These are phyloP conservation scores for Galbula dea DNA, from an alignment of 2,113 vertebrate species.

Conservation along the genomic window DNA sequence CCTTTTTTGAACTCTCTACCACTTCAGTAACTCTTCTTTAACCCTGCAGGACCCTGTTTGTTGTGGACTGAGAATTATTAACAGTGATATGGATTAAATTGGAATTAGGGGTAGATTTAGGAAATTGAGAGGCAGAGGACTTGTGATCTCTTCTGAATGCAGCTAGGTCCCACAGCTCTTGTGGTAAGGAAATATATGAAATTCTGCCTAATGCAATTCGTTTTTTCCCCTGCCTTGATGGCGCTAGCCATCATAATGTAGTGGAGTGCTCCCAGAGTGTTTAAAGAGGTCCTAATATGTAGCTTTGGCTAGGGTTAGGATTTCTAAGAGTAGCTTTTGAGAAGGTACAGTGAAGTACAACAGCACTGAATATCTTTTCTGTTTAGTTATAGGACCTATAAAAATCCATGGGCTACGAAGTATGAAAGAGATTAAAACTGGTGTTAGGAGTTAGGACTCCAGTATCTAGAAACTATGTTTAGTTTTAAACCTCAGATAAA, in stretches of 20 bases:
- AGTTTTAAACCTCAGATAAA: not conserved
- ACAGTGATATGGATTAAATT: not conserved
- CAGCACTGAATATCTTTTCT: not conserved
- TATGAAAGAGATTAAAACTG: not conserved
- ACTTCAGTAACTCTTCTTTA: not conserved
- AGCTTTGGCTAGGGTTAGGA: not conserved
- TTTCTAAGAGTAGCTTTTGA: not conserved
- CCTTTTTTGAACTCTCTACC: not conserved
- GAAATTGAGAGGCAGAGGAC: not conserved
- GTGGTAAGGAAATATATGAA: not conserved
- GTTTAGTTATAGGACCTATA: not conserved
- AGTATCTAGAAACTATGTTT: not conserved
- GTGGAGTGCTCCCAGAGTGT: not conserved
- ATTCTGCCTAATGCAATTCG: not conserved
- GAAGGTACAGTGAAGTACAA: not conserved
- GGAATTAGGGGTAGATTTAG: not conserved
- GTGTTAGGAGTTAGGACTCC: not conserved
- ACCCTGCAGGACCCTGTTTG: not conserved
- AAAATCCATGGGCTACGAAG: not conserved
- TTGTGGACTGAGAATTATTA: not conserved
- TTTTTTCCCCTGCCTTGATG: not conserved
- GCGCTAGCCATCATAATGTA: fast-evolving
- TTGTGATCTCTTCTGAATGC: not conserved
- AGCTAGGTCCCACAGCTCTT: not conserved
- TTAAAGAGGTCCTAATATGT: not conserved